Base-by-base conservation (phyloP, 2,888 invertebrate species). In the Apamea epomidion region DNA sequence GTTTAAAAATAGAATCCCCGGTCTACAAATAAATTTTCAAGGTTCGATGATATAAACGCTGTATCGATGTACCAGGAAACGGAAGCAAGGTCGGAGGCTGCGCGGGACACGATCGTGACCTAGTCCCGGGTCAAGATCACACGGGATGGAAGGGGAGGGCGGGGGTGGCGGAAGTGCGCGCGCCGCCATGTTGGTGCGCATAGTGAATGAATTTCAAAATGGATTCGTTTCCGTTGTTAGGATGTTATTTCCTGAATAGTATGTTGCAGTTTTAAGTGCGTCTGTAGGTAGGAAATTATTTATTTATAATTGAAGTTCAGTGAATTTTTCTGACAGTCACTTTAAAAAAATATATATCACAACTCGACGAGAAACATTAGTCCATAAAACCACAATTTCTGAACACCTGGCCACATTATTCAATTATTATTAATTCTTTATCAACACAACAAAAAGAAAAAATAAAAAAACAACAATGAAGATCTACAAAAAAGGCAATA, bases 81-180 rank as follows among this genome's bases (percentile, higher is more conserved):
- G 81, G 85, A 65, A 71, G 80, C 94, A 94, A 94, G 93, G 93
- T 93, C 92, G 91, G 88, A 91, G 91, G 91, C 91, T 94, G 94
- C 94, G 94, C 94, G 94, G 93, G 94, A 94, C 91, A 82, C 91
- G 93, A 91, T 94, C 92, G 69, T 95, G 94, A 94, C 95, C 95
- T 88, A 91, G 88, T 90, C 90, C 92, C 91, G 92, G 95, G 95
- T 95, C 95, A 95, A 95, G 95, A 95, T 91, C 95, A 94, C 81
- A 81, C 82, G 88, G 91, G 87, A 88, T 72, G 81, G 29, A 80
- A 64, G 65, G 70, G 69, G 73, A 32, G 82, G 65, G 69, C 45
- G 75, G 67, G 71, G 69, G 76, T 73, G 75, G 51, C 81, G 76
- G 74, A 70, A 42, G 67, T 93, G 93, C 93, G 93, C 88, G 76